These are phyloP conservation scores for Xylota segnis DNA, from an alignment of 2,888 invertebrate species.

Conservation along the genomic window DNA sequence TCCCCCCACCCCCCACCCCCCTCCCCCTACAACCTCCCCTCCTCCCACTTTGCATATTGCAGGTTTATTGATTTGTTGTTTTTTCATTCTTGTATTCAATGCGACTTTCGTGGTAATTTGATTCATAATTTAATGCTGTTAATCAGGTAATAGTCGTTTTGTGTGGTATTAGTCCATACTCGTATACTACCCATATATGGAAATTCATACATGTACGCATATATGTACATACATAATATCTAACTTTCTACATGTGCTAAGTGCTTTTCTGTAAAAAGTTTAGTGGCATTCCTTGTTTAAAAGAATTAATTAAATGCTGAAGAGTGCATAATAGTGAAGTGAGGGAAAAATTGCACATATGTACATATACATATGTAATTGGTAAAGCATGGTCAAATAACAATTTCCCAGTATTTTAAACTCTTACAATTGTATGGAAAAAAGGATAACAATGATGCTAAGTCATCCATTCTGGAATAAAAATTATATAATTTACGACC, in stretches of 20 bases:
- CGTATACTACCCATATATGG: background rate
- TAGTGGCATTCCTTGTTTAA: conserved; percentile 10
- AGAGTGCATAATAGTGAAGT: conserved; percentile 1
- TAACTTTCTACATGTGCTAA: conserved; percentile 19
- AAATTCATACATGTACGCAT: background rate
- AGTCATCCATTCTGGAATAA: background rate
- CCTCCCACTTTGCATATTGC: conserved; percentile 20
- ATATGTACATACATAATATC: background rate
- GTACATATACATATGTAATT: too few species aligned
- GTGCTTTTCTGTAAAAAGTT: conserved; percentile 1
- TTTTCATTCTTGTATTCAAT: conserved; percentile 15
- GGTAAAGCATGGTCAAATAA: background rate
- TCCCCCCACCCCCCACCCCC: too few species aligned
- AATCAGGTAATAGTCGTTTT: conserved; percentile 17
- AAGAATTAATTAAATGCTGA: background rate
- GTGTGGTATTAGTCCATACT: background rate
- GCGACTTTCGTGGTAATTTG: conserved; percentile 5
- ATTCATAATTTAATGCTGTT: conserved; percentile 20
- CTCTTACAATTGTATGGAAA: background rate
- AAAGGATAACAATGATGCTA: background rate
- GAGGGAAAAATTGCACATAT: background rate
- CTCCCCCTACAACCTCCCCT: too few species aligned
- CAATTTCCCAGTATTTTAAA: background rate
- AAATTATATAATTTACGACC: background rate
- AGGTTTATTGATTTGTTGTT: conserved; percentile 43